A percentile compares a stretch with the other conserved stretches of the same genome.
phyloP scores from a whole-genome alignment of 1,140 invertebrate species.

The Bradysia coprophila region DNA sequence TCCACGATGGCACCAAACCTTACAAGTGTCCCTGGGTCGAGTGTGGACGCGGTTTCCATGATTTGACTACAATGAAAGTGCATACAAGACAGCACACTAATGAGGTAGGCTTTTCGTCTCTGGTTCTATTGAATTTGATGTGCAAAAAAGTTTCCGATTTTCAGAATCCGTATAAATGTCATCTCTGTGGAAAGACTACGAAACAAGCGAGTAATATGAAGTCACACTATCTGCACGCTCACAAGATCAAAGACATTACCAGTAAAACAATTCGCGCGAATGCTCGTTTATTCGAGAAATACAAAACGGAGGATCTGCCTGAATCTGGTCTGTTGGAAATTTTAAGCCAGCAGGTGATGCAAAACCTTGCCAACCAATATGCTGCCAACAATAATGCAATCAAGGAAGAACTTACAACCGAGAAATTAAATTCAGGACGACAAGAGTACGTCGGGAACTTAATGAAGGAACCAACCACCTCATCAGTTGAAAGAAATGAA shows the following conservation, averaged over 20 bases:
- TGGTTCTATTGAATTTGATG: no score
- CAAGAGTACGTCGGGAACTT: no score
- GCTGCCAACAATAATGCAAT: no score
- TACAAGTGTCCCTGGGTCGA: conserved; percentile 1
- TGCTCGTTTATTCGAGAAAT: not conserved
- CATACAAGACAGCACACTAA: not conserved
- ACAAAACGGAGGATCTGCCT: not conserved
- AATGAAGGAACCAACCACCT: no score
- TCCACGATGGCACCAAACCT: conserved; percentile 1
- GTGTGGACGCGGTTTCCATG: conserved; percentile 28
- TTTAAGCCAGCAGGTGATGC: no score
- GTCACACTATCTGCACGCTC: not conserved
- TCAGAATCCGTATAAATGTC: not conserved
- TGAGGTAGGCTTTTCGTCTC: no score
- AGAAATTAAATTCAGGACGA: no score
- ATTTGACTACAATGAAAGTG: conserved; percentile 24
- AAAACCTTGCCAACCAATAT: no score
- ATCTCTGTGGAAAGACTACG: not conserved
- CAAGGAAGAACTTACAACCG: no score
- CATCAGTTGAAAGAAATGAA: no score
- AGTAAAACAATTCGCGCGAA: not conserved
- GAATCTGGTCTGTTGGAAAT: not conserved
- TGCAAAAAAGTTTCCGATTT: no score
- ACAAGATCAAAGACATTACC: not conserved
- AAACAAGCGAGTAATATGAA: not conserved